Evolutionary conservation across 2,113 vertebrate genomes (phyloP), one percentile per base, ranked within the genome.

Genomic region (Xiphophorus maculatus): DNA sequence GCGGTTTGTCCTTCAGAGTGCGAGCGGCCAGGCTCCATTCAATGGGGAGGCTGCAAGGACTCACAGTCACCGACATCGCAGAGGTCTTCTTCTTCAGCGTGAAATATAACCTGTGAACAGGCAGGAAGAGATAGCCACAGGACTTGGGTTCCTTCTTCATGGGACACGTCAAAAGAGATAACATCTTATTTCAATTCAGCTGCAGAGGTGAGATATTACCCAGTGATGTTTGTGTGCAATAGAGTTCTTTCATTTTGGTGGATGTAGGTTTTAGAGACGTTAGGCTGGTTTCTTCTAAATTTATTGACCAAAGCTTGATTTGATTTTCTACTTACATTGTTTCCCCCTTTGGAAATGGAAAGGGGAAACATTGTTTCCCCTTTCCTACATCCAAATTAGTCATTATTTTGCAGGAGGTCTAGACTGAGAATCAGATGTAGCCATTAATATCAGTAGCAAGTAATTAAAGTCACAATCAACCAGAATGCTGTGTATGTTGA

Each of bases 11-110:
- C 87, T 94, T 94, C 69, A 94, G 81, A 19, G 85, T 93, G 13
- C 92, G 91, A 58, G 90, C 92, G 4, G 88, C 69, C 80, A 95
- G 73, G 29, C 88, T 96, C 96, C 96, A 97, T 77, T 97, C 95
- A 0, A 97, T 91, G 35, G 95, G 91, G 30, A 93, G 88, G 27
- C 95, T 95, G 63, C 96, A 97, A 2, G 96, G 96, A 0, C 94
- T 96, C 76, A 97, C 95, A 0, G 93, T 96, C 81, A 97, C 32
- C 0, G 92, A 94, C 93, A 97, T 94, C 8, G 87, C 91, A 1
- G 83, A 29, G 25, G 82, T 92, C 83, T 94, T 90, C 90, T 95
- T 95, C 88, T 92, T 94, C 89, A 96, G 71, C 4, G 88, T 92
- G 84, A 97, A 97, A 86, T 95, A 96, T 27, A 95, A 93, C 88